Conservation (phyloP, 2,797 vertebrate species). For the Acrossocheilus wenchowensis region DNA sequence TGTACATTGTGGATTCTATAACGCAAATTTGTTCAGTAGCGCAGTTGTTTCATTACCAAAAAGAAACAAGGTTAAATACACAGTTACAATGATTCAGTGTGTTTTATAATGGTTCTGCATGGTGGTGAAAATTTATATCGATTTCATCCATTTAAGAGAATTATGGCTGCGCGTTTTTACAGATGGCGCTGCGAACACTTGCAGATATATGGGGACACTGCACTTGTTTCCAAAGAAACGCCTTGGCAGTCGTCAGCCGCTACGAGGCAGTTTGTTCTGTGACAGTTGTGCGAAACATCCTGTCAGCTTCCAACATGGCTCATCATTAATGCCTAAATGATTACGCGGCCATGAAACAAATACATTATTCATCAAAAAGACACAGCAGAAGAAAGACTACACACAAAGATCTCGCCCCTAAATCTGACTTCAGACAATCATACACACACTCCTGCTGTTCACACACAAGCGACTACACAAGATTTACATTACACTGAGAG, state of each 20-base stretch:
- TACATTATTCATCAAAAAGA: constrained; percentile 64
- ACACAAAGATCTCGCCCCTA: constrained; percentile 43
- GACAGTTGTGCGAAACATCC: constrained; percentile 56
- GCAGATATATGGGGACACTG: constrained; percentile 38
- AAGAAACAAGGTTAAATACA: constrained; percentile 18
- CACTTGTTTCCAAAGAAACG: constrained; percentile 44
- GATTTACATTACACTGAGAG: constrained; percentile 37
- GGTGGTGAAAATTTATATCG: neutral
- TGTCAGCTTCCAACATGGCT: constrained; percentile 55
- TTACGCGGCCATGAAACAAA: constrained; percentile 59
- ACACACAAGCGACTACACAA: constrained; percentile 37
- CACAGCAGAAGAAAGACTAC: constrained; percentile 43
- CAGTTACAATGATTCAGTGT: neutral
- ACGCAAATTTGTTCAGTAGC: neutral
- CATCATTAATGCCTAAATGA: constrained; percentile 63
- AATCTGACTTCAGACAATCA: constrained; percentile 44
- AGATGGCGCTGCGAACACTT: neutral
- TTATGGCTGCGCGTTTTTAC: constrained; percentile 30
- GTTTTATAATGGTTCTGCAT: neutral
- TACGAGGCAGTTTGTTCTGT: constrained; percentile 44
- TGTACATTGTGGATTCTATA: neutral
- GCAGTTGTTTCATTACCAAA: neutral
- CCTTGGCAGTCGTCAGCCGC: constrained; percentile 34
- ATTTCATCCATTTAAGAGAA: constrained; percentile 25
- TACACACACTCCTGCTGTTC: constrained; percentile 38